phyloP scores from a whole-genome alignment of 64 coral and sea anemone species.

The Dendrophyllia cribrosa region DNA sequence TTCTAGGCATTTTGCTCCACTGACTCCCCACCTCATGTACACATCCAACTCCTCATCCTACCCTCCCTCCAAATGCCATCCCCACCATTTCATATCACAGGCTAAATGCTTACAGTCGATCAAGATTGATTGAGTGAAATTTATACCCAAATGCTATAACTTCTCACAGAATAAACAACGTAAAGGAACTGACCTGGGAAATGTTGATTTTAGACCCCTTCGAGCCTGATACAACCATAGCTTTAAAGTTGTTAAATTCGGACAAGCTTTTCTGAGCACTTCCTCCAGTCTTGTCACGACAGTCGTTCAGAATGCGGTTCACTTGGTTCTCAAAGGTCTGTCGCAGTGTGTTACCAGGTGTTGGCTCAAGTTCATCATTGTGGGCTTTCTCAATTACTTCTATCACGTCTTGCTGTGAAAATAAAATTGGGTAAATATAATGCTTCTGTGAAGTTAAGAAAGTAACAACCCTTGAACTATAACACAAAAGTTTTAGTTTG shows the following conservation, averaged over 20 bases:
- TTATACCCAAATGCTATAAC: background rate
- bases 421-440: background rate
- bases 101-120: too few species aligned
- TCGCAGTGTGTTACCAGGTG: conserved; percentile 95
- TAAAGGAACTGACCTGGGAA: conserved; percentile 79
- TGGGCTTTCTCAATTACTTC: conserved; percentile 99
- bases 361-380: conserved; percentile 94
- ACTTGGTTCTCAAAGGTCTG: conserved; percentile 99
- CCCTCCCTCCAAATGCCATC: too few species aligned
- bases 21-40: too few species aligned
- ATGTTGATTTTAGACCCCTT: conserved; percentile 99
- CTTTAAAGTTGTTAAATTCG: conserved; percentile 99
- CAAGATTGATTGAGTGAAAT: too few species aligned
- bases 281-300: conserved; percentile 99
- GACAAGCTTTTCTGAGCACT: conserved; percentile 99
- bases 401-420: conserved; percentile 93
- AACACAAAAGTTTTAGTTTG: too few species aligned
- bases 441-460: too few species aligned
- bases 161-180: background rate
- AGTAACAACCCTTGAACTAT: too few species aligned
- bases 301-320: conserved; percentile 98
- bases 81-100: too few species aligned
- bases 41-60: too few species aligned
- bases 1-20: too few species aligned
- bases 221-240: conserved; percentile 99